Conservation (phyloP, 1,140 invertebrate genomes). For the Brachionus manjavacas region DNA sequence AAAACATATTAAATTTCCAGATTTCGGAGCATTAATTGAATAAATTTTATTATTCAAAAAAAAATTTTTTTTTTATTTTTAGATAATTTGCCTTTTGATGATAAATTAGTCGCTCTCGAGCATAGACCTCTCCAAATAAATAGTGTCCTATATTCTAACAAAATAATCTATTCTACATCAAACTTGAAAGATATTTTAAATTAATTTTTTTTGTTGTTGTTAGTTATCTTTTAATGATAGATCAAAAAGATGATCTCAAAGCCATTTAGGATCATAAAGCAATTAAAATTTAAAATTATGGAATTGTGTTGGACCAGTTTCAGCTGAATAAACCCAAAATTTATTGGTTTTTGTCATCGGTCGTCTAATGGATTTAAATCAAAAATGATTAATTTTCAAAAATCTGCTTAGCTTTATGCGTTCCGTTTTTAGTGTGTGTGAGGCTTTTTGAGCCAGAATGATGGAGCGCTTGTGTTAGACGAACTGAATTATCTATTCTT, state of each 20-base stretch:
- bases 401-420: neutral
- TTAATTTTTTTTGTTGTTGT: neutral
- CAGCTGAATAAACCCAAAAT: neutral
- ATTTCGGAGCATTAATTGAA: neutral
- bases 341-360: neutral
- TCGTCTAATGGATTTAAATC: neutral
- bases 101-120: too few relatives aligned
- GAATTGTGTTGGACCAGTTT: neutral
- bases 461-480: neutral
- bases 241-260: neutral
- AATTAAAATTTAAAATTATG: neutral
- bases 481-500: constrained; percentile 23
- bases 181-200: neutral
- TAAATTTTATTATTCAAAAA: neutral
- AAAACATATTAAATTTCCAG: neutral
- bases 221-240: neutral
- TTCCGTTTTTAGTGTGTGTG: neutral
- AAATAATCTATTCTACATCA: neutral
- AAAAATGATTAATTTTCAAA: neutral
- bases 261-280: neutral
- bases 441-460: neutral
- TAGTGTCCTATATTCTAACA: neutral
- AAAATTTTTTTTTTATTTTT: neutral
- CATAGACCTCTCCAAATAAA: neutral
- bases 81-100: neutral